Evolutionary conservation across 1,140 invertebrate genomes (phyloP).

Genomic region (Pogonognathellus flavescens): DNA sequence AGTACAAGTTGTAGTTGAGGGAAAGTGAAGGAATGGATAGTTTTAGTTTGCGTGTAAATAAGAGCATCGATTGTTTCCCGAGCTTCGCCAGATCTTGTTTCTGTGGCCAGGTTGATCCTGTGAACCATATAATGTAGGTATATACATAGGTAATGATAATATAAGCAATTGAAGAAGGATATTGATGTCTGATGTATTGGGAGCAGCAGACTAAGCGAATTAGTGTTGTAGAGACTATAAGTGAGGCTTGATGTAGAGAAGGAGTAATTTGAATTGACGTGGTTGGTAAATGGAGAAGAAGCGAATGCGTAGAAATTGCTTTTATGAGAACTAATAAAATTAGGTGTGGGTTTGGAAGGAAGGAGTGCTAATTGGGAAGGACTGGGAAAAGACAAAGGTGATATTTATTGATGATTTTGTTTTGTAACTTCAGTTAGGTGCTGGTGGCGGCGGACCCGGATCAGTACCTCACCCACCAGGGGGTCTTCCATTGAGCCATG

Average conservation of each 20-base stretch:
- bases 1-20: too few relatives aligned
- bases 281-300: neutral
- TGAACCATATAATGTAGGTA: too few relatives aligned
- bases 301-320: neutral
- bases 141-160: neutral
- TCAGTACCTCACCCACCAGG: slow-evolving; percentile 65
- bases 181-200: neutral
- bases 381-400: slow-evolving; percentile 15
- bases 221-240: neutral
- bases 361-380: slow-evolving; percentile 14
- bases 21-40: too few relatives aligned
- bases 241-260: neutral
- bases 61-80: too few relatives aligned
- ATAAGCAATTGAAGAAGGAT: neutral
- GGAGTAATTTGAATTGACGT: neutral
- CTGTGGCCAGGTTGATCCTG: too few relatives aligned
- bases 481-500: slow-evolving; percentile 65
- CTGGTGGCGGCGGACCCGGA: slow-evolving; percentile 64
- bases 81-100: too few relatives aligned
- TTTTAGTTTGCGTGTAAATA: too few relatives aligned
- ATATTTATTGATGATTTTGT: slow-evolving; percentile 35
- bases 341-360: slow-evolving; percentile 2
- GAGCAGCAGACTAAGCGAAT: neutral
- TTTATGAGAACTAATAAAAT: neutral
- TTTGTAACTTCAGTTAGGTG: slow-evolving; percentile 62